Percentiles rank a stretch among this genome's conserved stretches.
These are phyloP conservation scores for Zootoca vivipara DNA, from an alignment of 2,113 vertebrate genomes.

Conservation along the genomic window DNA sequence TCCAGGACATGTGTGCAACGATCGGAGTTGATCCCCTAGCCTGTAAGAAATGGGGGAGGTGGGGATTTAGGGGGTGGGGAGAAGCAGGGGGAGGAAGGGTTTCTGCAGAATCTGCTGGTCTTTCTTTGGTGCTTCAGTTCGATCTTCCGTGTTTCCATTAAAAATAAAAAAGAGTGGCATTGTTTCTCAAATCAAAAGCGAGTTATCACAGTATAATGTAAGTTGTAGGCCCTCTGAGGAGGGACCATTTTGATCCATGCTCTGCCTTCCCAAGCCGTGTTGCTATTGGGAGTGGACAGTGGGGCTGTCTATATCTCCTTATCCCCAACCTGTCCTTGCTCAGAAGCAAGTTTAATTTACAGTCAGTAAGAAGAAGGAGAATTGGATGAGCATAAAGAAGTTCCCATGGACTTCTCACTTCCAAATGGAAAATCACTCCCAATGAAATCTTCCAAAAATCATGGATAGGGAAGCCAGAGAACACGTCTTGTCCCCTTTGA, in stretches of 20 bases:
- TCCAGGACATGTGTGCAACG: constrained; percentile 97
- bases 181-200: neutral
- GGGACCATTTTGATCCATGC: too few species aligned
- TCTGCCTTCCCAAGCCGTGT: neutral
- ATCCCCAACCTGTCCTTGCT: too few species aligned
- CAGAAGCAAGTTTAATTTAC: neutral
- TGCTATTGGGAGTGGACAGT: neutral
- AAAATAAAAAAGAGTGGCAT: neutral
- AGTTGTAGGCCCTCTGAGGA: neutral
- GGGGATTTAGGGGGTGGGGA: neutral
- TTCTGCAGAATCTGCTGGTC: neutral
- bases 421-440: neutral
- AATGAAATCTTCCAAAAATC: neutral
- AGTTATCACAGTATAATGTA: neutral
- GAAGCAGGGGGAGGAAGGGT: neutral
- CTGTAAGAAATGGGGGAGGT: constrained; percentile 79
- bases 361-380: neutral
- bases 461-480: neutral
- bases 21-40: constrained; percentile 96
- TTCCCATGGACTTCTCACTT: neutral
- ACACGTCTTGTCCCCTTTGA: neutral
- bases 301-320: neutral
- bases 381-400: neutral
- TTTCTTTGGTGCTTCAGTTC: neutral
- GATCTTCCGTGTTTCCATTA: neutral